Base-by-base conservation (phyloP, 2,888 invertebrate species). In the Sepiola atlantica region DNA sequence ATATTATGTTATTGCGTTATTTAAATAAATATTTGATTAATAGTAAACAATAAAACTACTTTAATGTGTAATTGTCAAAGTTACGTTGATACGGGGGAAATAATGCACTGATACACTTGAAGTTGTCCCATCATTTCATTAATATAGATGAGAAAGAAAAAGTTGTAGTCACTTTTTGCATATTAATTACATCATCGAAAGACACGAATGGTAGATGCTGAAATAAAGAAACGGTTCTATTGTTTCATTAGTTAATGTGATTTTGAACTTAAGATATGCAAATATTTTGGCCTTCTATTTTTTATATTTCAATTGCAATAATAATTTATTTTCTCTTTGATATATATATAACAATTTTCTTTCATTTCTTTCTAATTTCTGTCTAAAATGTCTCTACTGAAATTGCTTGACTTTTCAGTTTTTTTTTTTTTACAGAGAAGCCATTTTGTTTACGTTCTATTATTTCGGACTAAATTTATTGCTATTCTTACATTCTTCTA, bases 201-300 rank as follows among this genome's bases (percentile, higher is more conserved):
- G 2, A 45, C 4, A 45, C 45, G 45, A 45, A 45, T 45, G 45
- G 45, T 45, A 45, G 45, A 45, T 45, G 45, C 45, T 45, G 45
- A 45, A 45, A 45, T 45, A 45, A 45, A n/a, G n/a, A 45, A 45
- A 45, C 45, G 45, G 45, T 45, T 77, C n/a, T 16, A 77, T n/a
- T 77, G n/a, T 77, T 61, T 24, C 10, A 77, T 32, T 77, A 10
- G 61, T 28, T 61, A 24, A 61, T 61, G 28, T 61, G 61, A 28
- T 61, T 24, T 28, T 61, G 24, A 61, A 61, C 21, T 61, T 28
- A 12, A 61, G 61, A 61, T 28, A 28, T 61, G 28, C 18, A n/a
- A n/a, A n/a, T 77, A 77, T 77, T 77, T 77, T 77, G 77, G 77
- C 77, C 32, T 77, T 77, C 77, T 77, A n/a, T 32, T 77, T n/a